Evolutionary conservation across 1,140 invertebrate genomes (phyloP).

Genomic region (Mizuhopecten yessoensis): DNA sequence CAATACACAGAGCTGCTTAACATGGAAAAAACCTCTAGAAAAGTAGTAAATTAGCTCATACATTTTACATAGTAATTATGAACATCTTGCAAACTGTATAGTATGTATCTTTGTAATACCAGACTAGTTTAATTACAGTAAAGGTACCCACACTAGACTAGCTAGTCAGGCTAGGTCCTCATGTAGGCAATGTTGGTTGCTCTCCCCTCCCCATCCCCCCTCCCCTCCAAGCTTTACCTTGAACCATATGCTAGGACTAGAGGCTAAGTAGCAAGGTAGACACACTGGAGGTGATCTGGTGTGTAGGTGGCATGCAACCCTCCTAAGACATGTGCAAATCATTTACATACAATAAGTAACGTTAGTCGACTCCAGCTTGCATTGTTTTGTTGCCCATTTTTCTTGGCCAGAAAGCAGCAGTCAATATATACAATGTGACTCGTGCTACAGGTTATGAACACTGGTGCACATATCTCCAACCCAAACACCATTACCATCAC

Average conservation of each 20-base stretch:
- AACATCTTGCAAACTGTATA: no score
- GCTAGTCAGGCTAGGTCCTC: no score
- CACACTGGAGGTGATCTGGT: not conserved
- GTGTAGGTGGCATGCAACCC: slow-evolving; percentile 8
- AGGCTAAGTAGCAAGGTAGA: no score
- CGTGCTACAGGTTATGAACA: not conserved
- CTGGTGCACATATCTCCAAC: not conserved
- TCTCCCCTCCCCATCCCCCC: no score
- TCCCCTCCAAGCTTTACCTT: not conserved
- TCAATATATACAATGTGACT: not conserved
- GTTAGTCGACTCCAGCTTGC: slow-evolving; percentile 7
- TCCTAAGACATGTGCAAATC: not conserved
- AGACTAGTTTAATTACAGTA: not conserved
- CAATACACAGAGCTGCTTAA: no score
- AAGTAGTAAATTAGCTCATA: no score
- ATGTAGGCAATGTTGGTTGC: not conserved
- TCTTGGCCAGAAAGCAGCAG: not conserved
- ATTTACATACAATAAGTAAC: slow-evolving; percentile 40
- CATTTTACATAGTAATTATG: no score
- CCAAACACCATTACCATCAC: not conserved
- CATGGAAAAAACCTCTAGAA: no score
- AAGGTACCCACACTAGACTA: not conserved
- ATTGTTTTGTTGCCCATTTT: slow-evolving; percentile 26
- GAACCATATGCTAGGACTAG: slow-evolving; percentile 30
- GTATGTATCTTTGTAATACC: no score